Evolutionary conservation across 2,113 vertebrate species (phyloP), one percentile per base, ranked within the genome.

Genomic region (Dinomys branickii): DNA sequence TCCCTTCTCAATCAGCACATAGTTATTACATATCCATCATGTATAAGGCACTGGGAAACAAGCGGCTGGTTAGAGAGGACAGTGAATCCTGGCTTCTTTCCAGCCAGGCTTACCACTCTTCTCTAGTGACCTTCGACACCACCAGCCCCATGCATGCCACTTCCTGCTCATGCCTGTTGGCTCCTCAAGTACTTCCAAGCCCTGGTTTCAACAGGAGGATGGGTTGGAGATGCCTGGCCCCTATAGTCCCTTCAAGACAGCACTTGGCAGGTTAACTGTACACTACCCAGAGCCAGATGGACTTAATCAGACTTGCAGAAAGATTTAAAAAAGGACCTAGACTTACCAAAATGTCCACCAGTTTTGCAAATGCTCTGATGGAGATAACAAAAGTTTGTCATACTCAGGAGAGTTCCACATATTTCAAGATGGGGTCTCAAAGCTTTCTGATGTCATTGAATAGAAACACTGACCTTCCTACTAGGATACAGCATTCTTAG

Each of bases 251-350:
- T 97, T 81, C 24, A 84, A 90, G 90, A 94, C 94, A 84, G 85
- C 38, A 56, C 50, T 95, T 97, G 97, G 94, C 95, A 97, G 97
- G 97, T 97, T 97, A 97, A 96, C 94, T 88, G 73, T 82, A 93
- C 67, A 85, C 91, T 96, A 95, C 96, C 95, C 85, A 94, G 90
- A 94, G 56, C 63, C 97, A 97, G 93, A 95, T 95, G 97, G 81
- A 93, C 71, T 95, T 95, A 92, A 97, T 96, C 81, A 94, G 94
- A 97, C 77, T 82, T 94, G 84, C 30, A 93, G 96, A 96, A 97
- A 97, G 92, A 93, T 47, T 94, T 59, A 83, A 86, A 88, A 94
- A 95, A 97, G 88, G 65, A 93, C 94, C 58, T 82, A 94, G 52
- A 96, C 87, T 96, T 85, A 85, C 93, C 94, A 96, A 67, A 95